Conservation (phyloP, 2,113 vertebrate genomes). For the Meriones unguiculatus region DNA sequence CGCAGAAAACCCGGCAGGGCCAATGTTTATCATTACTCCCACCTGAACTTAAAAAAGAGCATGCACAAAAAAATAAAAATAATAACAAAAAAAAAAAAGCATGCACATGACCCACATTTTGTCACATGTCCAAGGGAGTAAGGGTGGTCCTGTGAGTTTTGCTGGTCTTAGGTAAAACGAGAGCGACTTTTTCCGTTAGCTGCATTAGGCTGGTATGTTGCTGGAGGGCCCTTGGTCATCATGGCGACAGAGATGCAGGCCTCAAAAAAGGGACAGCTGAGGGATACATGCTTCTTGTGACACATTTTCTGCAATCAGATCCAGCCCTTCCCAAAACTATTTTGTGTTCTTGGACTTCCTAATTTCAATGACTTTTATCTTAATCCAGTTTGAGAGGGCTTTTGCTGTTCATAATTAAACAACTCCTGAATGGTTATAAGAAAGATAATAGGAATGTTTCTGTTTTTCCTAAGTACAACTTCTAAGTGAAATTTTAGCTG, state of each 20-base stretch:
- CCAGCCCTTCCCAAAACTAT: background rate
- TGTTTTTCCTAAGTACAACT: background rate
- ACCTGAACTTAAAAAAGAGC: background rate
- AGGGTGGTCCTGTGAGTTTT: background rate
- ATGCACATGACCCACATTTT: background rate
- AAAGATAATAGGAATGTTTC: background rate
- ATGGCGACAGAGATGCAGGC: background rate
- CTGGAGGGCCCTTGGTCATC: background rate
- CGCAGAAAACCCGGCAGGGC: background rate
- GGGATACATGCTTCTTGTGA: background rate
- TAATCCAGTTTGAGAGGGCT: background rate
- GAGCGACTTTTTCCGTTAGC: background rate
- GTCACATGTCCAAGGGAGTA: background rate
- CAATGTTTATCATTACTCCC: background rate
- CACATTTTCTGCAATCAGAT: background rate
- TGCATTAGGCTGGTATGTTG: background rate
- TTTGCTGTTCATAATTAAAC: background rate
- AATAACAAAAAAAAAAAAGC: background rate
- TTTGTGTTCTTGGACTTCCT: background rate
- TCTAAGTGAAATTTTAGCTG: background rate
- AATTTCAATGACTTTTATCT: background rate
- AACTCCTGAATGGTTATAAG: background rate
- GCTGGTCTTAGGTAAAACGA: background rate
- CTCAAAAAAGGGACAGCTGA: background rate
- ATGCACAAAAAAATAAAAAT: too few species aligned